phyloP scores from a whole-genome alignment of 2,888 invertebrate genomes.

The Cryptus viduatorius region DNA sequence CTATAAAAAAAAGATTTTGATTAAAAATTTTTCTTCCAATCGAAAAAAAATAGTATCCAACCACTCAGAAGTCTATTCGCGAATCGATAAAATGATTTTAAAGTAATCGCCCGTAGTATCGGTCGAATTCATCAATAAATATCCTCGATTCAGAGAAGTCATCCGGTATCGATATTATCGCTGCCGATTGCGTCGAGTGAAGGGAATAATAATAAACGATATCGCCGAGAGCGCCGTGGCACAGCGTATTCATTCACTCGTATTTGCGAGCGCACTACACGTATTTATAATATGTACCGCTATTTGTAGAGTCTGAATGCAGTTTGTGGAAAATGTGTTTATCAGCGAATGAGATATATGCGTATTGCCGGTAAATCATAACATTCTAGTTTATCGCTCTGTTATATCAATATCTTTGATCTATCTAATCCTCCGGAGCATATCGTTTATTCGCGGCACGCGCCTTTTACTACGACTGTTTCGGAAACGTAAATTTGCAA shows the following conservation, averaged over 20 bases:
- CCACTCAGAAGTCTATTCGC: neutral
- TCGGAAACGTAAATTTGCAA: conserved; percentile 54
- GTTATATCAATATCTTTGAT: conserved; percentile 50
- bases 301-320: conserved; percentile 33
- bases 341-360: conserved; percentile 19
- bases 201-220: conserved; percentile 56
- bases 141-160: conserved; percentile 41
- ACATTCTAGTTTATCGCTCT: conserved; percentile 44
- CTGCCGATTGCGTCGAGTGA: conserved; percentile 36
- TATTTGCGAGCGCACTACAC: neutral
- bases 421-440: conserved; percentile 34
- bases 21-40: no score
- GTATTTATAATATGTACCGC: conserved; percentile 9
- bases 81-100: no score
- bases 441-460: conserved; percentile 23
- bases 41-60: neutral
- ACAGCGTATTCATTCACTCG: conserved; percentile 32
- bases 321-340: conserved; percentile 34
- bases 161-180: conserved; percentile 41
- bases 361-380: conserved; percentile 60
- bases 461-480: conserved; percentile 24
- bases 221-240: neutral
- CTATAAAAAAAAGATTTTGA: no score
- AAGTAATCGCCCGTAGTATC: no score
- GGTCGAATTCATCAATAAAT: conserved; percentile 29